Conservation (phyloP, 2,888 invertebrate genomes). For the Teleiodes luculella region DNA sequence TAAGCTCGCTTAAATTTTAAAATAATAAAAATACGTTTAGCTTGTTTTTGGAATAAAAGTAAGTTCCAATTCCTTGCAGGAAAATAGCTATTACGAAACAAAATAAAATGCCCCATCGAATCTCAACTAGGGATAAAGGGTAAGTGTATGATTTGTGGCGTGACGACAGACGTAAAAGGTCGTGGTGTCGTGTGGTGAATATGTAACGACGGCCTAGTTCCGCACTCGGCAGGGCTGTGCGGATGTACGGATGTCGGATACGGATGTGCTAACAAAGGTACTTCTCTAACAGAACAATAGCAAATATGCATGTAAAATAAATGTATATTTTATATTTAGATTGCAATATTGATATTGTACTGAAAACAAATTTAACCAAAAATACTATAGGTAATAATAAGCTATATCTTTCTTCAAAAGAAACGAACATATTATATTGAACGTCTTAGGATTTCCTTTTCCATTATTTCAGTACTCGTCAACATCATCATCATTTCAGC, state of each 20-base stretch:
- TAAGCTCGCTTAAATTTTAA: no score
- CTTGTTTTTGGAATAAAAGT: background rate
- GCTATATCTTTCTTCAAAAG: no score
- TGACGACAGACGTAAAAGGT: conserved; percentile 4
- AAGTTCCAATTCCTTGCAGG: background rate
- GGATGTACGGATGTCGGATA: conserved; percentile 58
- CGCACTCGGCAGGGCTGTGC: conserved; percentile 17
- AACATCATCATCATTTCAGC: no score
- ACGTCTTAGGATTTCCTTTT: no score
- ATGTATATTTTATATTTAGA: no score
- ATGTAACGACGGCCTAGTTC: background rate
- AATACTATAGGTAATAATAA: no score
- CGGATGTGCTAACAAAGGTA: conserved; percentile 46
- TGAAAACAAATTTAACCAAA: no score
- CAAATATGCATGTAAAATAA: no score
- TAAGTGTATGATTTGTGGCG: conserved; percentile 11
- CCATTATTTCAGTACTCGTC: no score
- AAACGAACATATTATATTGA: no score
- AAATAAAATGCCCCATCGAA: conserved; percentile 5
- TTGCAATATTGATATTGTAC: no score
- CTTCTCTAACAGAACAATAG: no score
- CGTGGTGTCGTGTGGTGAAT: background rate
- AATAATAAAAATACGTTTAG: background rate
- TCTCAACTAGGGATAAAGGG: conserved; percentile 4
- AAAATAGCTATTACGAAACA: background rate